Evolutionary conservation across 2,113 vertebrate species (phyloP), one percentile per base, ranked within the genome.

Genomic region (Callorhinus ursinus): DNA sequence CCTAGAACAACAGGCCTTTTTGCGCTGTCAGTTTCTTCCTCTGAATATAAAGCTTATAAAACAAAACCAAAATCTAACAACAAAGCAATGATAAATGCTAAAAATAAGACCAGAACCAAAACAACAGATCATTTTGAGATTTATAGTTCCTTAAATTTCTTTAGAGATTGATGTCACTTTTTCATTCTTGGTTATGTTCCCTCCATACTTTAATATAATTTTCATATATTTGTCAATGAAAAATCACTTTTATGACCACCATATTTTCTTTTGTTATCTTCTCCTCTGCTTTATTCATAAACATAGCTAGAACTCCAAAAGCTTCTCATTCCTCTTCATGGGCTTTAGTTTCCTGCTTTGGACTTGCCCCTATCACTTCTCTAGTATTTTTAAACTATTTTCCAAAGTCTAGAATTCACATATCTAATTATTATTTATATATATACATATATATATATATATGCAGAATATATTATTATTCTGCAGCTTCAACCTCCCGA

Each of bases 161-260:
- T 83, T 59, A 55, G 11, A 74, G 31, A 26, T 33, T 84, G 3
- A 36, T 42, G 4, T 33, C 15, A 72, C 14, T 76, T 4, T 31
- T 76, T 74, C 11, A 42, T 13, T 46, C 19, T 88, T 95, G 9
- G 19, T 53, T 51, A 31, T 36, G 7, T 69, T 7, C 1, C 2
- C 7, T 46, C 9, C 19, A 18, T 42, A 33, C 9, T 49, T 88
- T 61, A 53, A 76, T 22, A 24, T 42, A 46, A 13, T 89, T 89
- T 63, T 59, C 13, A 63, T n/a, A 69, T 0, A 42, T 57, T 61
- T 42, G 1, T 84, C 81, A 24, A 39, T 2, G 7, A 7, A 71
- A 57, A 67, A 55, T 0, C 1, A 1, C 14, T 76, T 57, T 86
- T 22, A 46, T 33, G 8, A 46, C 1, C 0, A 33, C 11, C 14